phyloP scores from a whole-genome alignment of 2,113 vertebrate genomes.

The Pluvialis apricaria region DNA sequence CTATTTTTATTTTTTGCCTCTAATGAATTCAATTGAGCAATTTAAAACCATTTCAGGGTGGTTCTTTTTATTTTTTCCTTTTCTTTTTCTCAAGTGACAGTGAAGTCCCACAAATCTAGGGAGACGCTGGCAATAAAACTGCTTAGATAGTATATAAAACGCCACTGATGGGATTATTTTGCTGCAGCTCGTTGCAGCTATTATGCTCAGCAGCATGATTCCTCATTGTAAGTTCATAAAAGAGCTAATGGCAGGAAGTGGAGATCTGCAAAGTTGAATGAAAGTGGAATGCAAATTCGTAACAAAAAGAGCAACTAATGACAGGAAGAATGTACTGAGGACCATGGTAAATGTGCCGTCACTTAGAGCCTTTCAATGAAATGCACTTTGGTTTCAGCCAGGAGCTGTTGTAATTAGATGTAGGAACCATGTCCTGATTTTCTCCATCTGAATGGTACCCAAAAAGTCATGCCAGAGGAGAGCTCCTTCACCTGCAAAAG shows the following conservation, averaged over 20 bases:
- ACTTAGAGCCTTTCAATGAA: neutral
- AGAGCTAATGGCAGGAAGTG: constrained; percentile 1
- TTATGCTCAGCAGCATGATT: constrained; percentile 14
- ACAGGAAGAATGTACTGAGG: neutral
- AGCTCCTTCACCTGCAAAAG: neutral
- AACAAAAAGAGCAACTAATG: neutral
- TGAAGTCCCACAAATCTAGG: neutral
- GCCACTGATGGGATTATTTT: constrained; percentile 30
- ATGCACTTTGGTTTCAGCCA: neutral
- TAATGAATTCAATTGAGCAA: neutral
- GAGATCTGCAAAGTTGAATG: neutral
- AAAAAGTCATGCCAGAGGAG: neutral
- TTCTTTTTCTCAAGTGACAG: neutral
- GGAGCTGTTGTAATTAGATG: neutral
- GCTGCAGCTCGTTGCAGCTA: constrained; percentile 15
- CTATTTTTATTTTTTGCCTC: neutral
- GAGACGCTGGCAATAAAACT: neutral
- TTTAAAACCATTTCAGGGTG: neutral
- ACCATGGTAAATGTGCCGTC: neutral
- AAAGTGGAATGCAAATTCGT: neutral
- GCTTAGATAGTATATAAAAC: neutral
- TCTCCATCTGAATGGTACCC: neutral
- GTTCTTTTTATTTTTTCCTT: neutral
- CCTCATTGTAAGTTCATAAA: constrained; percentile 14
- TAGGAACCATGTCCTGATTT: neutral